Evolutionary conservation across 92 coral and sea anemone genomes (phyloP), one percentile per base, ranked within the genome.

Genomic region (Heteractis magnifica): DNA sequence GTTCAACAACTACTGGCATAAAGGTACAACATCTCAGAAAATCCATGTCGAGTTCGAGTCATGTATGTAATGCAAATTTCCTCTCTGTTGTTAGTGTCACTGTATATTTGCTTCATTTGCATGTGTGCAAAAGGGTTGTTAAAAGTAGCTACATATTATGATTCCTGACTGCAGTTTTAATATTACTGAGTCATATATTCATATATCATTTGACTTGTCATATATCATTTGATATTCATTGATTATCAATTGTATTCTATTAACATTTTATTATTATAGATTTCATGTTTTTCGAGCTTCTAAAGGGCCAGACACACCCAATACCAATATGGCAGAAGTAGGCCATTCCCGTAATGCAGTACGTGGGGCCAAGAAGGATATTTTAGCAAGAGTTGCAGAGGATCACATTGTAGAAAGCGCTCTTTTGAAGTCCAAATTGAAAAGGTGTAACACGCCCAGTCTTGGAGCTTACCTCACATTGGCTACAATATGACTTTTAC

Each of bases 351-450:
- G 87, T 65, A 91, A 91, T 86, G 90, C 94, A 4, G 81, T 87
- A 59, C 79, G 94, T 41, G 90, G 90, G 12, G 92, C 90, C 56
- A 91, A 88, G 74, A 88, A 89, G 44, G 62, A 91, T 52, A 65
- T 81, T 6, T 86, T 91, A 26, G 87, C 91, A 65, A 52, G 62
- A 10, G 94, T 82, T 20, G 92, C 91, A n/a, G 87, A 86, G 79
- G 90, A 92, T 52, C 92, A 89, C 76, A 84, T 91, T 81, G 90
- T 91, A 19, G 90, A 88, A 77, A 53, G 92, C 86, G 92, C 90
- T 52, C 53, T 89, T 13, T 90, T 89, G 19, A 89, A 86, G 77
- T 60, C 90, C 9, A 89, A 89, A 84, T 68, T 84, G 13, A 89
- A 92, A 11, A 52, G 65, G 81, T 77, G 7, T 76, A 53, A 49